Conservation (phyloP, 2,113 vertebrate species). For the Neotoma lepida region DNA sequence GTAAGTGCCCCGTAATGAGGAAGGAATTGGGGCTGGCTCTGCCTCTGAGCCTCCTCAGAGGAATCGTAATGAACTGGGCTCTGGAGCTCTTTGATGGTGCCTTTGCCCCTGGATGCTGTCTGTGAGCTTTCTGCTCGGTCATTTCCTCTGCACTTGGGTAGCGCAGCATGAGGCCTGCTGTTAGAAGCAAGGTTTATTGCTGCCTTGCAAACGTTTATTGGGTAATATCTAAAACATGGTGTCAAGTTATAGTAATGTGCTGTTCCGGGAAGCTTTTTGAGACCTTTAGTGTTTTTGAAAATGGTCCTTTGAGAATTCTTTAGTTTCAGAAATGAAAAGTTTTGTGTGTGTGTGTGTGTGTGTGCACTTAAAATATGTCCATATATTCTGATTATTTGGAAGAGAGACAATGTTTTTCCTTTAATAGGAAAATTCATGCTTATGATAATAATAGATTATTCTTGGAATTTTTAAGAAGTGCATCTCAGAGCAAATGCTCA, state of each 20-base stretch:
- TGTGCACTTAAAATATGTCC: background rate
- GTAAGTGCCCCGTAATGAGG: background rate
- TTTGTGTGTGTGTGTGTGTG: background rate
- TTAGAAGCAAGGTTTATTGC: constrained; percentile 83
- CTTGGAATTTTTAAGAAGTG: background rate
- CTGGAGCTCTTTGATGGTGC: constrained; percentile 21
- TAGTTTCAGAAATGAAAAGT: constrained; percentile 81
- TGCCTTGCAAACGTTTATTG: constrained; percentile 84
- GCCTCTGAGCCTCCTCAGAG: constrained; percentile 47
- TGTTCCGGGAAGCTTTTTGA: constrained; percentile 80
- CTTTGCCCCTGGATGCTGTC: background rate
- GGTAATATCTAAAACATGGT: constrained; percentile 81
- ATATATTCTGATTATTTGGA: constrained; percentile 58
- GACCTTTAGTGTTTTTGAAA: constrained; percentile 76
- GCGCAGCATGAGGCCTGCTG: constrained; percentile 77
- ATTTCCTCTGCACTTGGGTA: constrained; percentile 82
- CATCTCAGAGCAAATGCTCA: background rate
- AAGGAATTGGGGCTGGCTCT: background rate
- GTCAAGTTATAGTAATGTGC: constrained; percentile 83
- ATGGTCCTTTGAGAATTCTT: constrained; percentile 81
- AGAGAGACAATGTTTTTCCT: constrained; percentile 72
- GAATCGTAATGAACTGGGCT: background rate
- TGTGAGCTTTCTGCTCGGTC: constrained; percentile 66
- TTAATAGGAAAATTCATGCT: constrained; percentile 19
- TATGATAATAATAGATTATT: background rate